These are phyloP conservation scores for Hucho hucho DNA, from an alignment of 2,113 vertebrate species.

Conservation along the genomic window DNA sequence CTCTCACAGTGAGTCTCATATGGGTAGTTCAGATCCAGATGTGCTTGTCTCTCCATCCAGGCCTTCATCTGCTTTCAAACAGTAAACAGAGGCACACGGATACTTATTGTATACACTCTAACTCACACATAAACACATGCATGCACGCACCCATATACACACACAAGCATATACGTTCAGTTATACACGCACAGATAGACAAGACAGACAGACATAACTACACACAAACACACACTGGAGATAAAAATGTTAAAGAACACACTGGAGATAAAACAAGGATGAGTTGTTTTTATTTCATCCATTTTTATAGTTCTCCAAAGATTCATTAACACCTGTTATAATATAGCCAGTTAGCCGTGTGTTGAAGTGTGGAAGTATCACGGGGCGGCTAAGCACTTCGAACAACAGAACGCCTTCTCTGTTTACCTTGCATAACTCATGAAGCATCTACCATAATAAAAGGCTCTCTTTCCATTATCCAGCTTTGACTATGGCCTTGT, in stretches of 20 bases:
- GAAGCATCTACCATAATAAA: too few relatives aligned
- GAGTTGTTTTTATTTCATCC: not conserved
- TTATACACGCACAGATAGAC: not conserved
- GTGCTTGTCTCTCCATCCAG: not conserved
- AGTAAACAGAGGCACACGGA: not conserved
- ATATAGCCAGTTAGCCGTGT: not conserved
- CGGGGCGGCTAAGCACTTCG: not conserved
- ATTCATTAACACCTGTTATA: not conserved
- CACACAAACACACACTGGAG: not conserved
- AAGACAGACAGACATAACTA: not conserved
- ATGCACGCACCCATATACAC: not conserved
- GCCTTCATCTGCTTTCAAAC: not conserved
- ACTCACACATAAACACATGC: constrained; percentile 2
- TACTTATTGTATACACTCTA: not conserved
- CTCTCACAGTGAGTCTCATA: not conserved
- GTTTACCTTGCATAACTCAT: too few relatives aligned
- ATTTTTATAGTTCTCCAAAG: not conserved
- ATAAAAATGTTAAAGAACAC: not conserved
- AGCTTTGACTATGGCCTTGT: too few relatives aligned
- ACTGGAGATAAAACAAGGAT: not conserved
- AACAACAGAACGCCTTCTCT: not conserved
- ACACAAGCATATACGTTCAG: constrained; percentile 1
- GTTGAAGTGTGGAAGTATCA: too few relatives aligned
- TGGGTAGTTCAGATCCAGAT: not conserved
- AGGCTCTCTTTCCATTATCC: too few relatives aligned